Percentiles rank a stretch among this genome's conserved stretches.
phyloP scores from a whole-genome alignment of 2,888 invertebrate genomes.

The Orchesella flavescens region DNA sequence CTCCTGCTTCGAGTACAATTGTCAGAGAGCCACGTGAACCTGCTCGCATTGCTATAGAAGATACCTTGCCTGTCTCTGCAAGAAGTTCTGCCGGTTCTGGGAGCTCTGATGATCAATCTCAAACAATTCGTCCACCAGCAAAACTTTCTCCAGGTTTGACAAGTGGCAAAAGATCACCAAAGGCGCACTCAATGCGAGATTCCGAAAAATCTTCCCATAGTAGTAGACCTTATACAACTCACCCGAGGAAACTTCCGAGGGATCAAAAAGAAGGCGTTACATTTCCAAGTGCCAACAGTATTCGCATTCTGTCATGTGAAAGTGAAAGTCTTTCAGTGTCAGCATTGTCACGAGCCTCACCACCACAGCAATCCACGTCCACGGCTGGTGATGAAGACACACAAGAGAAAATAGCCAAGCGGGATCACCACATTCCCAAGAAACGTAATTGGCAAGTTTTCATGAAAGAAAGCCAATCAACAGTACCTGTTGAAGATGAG shows the following conservation, averaged over 20 bases:
- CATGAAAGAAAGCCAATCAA: conserved; percentile 47
- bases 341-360: neutral
- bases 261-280: neutral
- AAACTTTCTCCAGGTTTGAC: conserved; percentile 32
- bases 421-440: conserved; percentile 50
- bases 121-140: neutral
- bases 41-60: neutral
- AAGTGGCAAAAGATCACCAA: conserved; percentile 30
- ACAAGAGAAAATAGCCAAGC: neutral
- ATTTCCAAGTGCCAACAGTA: neutral
- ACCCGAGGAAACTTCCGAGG: conserved; percentile 45
- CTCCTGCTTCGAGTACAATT: conserved; percentile 1
- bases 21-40: neutral
- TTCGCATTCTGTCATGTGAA: neutral
- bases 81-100: conserved; percentile 18
- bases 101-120: neutral
- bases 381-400: neutral
- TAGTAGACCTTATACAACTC: conserved; percentile 15
- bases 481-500: neutral
- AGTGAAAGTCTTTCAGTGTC: neutral
- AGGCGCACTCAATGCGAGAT: neutral
- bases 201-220: neutral
- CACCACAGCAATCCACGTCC: neutral
- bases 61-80: neutral
- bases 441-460: conserved; percentile 60